Evolutionary conservation across 2,797 vertebrate genomes (phyloP).

Genomic region (Mormyrops boulengeri): DNA sequence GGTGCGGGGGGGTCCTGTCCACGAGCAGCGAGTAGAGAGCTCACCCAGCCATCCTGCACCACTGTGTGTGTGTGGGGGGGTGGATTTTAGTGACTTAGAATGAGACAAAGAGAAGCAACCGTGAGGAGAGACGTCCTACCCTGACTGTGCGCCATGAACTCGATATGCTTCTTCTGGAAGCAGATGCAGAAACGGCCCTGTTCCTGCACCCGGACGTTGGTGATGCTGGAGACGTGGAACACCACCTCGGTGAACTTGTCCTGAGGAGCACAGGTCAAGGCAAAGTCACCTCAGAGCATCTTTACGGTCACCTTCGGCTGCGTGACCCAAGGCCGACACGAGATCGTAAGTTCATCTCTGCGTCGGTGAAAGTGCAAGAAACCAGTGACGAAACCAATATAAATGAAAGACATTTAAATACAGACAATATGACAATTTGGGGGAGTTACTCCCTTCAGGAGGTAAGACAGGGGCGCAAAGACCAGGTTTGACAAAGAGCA

Average conservation of each 20-base stretch:
- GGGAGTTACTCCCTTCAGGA: background rate
- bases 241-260: slow-evolving; percentile 62
- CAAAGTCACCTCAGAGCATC: background rate
- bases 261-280: slow-evolving; percentile 29
- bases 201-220: slow-evolving; percentile 53
- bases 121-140: slow-evolving; percentile 38
- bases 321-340: background rate
- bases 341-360: background rate
- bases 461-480: background rate
- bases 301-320: background rate
- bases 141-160: slow-evolving; percentile 64
- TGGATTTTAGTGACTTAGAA: background rate
- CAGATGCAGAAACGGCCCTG: slow-evolving; percentile 53
- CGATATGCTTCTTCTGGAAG: slow-evolving; percentile 64
- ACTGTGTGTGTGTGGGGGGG: slow-evolving; percentile 34
- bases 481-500: background rate
- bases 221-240: slow-evolving; percentile 63
- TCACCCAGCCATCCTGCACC: slow-evolving; percentile 57
- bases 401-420: background rate
- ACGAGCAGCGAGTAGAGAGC: slow-evolving; percentile 50
- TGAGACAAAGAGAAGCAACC: background rate
- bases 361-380: background rate
- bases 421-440: background rate
- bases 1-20: slow-evolving; percentile 44
- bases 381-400: background rate